These are phyloP conservation scores for Eulemur albifrons DNA, from an alignment of 2,797 vertebrate genomes.

Conservation along the genomic window DNA sequence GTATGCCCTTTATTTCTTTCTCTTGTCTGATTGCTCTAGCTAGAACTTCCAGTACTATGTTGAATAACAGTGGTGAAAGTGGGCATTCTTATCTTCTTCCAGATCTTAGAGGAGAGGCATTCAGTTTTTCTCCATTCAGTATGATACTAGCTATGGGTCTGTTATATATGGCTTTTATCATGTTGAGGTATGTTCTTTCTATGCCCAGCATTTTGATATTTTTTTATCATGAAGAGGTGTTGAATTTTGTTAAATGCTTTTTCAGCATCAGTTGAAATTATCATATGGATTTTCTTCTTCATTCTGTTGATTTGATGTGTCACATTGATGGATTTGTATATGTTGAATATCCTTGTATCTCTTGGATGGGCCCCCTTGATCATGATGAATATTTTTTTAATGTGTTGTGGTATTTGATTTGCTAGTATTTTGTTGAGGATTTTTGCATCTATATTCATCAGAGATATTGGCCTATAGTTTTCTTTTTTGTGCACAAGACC, in stretches of 20 bases:
- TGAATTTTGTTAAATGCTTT: neutral
- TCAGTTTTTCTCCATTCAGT: neutral
- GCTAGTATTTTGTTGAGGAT: neutral
- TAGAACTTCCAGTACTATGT: neutral
- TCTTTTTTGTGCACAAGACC: neutral
- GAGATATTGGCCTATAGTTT: neutral
- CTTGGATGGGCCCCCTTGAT: neutral
- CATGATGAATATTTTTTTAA: neutral
- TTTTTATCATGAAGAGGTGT: neutral
- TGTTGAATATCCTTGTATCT: neutral
- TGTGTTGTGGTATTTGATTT: neutral
- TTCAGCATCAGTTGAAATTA: neutral
- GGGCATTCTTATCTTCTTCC: neutral
- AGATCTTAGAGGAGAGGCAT: neutral
- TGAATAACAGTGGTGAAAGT: neutral
- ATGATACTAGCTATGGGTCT: neutral
- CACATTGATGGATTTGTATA: neutral
- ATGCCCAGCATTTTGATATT: neutral
- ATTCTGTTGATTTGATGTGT: neutral
- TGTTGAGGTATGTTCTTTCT: neutral
- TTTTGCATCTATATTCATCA: neutral
- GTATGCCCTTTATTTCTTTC: neutral
- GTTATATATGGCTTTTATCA: neutral
- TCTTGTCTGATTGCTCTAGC: neutral
- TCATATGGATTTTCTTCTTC: neutral